Percentiles rank a stretch among this genome's conserved stretches.
These are phyloP conservation scores for Zaprionus kolodkinae DNA, from an alignment of 1,140 invertebrate species.

Conservation along the genomic window DNA sequence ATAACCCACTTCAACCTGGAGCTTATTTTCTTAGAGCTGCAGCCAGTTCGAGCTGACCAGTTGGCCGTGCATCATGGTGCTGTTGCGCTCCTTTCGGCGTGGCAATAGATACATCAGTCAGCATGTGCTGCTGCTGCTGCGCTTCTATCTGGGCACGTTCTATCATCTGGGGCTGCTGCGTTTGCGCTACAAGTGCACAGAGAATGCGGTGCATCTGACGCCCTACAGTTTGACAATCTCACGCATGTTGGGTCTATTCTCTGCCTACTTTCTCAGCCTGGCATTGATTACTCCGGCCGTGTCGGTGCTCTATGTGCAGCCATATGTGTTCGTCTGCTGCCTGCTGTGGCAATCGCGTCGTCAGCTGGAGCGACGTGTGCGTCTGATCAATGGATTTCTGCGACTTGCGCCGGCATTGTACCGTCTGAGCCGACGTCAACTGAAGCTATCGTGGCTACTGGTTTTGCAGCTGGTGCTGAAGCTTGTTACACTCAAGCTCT, in stretches of 20 bases:
- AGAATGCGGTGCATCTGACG: slow-evolving; percentile 45
- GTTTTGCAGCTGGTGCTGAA: slow-evolving; percentile 41
- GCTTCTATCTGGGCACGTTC: slow-evolving; percentile 56
- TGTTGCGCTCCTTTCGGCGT: slow-evolving; percentile 40
- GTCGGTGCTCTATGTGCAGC: slow-evolving; percentile 48
- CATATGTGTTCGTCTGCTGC: slow-evolving; percentile 47
- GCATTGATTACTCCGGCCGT: slow-evolving; percentile 33
- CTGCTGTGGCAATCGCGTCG: slow-evolving; percentile 45
- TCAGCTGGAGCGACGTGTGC: slow-evolving; percentile 15
- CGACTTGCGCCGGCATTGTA: slow-evolving; percentile 37
- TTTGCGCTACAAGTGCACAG: slow-evolving; percentile 30
- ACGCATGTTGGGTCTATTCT: slow-evolving; percentile 42
- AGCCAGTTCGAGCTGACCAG: neutral
- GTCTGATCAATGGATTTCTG: slow-evolving; percentile 45
- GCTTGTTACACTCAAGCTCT: slow-evolving; percentile 42
- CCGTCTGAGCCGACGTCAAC: slow-evolving; percentile 26
- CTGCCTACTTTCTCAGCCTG: slow-evolving; percentile 40
- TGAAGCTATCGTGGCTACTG: slow-evolving; percentile 49
- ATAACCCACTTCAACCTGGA: neutral
- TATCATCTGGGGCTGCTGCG: slow-evolving; percentile 51
- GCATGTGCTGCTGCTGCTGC: slow-evolving; percentile 52
- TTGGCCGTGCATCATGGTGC: slow-evolving; percentile 23
- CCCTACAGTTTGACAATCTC: slow-evolving; percentile 48
- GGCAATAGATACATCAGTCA: slow-evolving; percentile 52
- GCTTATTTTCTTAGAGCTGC: neutral